A percentile compares a stretch with the other conserved stretches of the same genome.
phyloP scores from a whole-genome alignment of 2,113 vertebrate genomes.

The Parus major region DNA sequence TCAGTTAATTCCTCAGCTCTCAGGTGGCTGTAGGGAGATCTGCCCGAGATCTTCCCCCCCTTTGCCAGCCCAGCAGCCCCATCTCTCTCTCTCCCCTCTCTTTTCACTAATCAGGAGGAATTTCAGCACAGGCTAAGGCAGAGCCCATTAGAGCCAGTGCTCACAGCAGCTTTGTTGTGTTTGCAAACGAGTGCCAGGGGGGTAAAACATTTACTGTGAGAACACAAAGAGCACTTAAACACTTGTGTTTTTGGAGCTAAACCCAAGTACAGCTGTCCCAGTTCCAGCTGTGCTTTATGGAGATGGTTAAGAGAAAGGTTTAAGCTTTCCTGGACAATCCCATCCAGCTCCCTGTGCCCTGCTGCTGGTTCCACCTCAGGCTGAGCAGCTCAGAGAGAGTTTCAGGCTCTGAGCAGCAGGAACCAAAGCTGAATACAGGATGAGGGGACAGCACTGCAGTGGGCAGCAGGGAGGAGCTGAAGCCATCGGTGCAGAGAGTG shows the following conservation, averaged over 20 bases:
- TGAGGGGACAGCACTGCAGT: not conserved
- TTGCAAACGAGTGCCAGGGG: not conserved
- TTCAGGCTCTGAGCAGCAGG: not conserved
- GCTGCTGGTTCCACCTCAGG: not conserved
- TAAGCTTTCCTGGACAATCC: not conserved
- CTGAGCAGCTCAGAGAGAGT: not conserved
- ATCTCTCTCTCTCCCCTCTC: rapidly evolving
- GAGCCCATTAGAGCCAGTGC: not conserved
- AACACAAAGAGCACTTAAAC: not conserved
- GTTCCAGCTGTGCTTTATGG: not conserved
- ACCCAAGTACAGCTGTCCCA: not conserved
- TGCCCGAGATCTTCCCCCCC: not conserved
- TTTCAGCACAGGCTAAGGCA: not conserved
- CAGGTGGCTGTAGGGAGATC: not conserved
- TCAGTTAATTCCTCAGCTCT: not conserved
- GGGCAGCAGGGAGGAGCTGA: not conserved
- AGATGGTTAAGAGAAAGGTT: not conserved
- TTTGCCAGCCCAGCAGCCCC: not conserved
- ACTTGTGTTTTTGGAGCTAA: not conserved
- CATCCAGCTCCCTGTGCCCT: not conserved
- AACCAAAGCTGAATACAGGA: not conserved
- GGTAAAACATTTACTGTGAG: not conserved
- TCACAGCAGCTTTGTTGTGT: not conserved
- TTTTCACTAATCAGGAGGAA: not conserved
- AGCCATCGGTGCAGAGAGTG: not conserved